A percentile compares a stretch with the other conserved stretches of the same genome.
These are phyloP conservation scores for Harpalus rubripes DNA, from an alignment of 2,888 invertebrate genomes.

Conservation along the genomic window DNA sequence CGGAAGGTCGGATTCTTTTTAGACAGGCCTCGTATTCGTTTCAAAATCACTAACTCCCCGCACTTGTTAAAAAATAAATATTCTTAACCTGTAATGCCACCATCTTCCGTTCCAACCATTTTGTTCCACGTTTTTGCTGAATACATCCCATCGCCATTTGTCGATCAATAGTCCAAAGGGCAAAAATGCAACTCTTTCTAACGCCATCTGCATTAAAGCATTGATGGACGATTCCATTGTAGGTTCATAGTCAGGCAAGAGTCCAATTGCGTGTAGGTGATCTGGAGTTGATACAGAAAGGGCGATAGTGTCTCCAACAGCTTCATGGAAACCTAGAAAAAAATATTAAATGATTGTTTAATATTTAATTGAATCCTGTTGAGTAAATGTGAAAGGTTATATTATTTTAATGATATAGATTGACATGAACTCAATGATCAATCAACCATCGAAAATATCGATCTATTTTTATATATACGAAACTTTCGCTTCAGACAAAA, in stretches of 20 bases:
- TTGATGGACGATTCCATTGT: constrained; percentile 77
- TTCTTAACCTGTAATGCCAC: constrained; percentile 75
- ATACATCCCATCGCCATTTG: constrained; percentile 82
- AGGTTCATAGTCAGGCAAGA: constrained; percentile 76
- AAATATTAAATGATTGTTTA: background rate
- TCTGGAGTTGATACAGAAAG: constrained; percentile 80
- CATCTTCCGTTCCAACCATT: constrained; percentile 77
- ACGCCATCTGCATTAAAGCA: constrained; percentile 77
- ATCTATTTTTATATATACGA: too few species aligned
- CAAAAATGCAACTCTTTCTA: constrained; percentile 79
- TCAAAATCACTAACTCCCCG: too few species aligned
- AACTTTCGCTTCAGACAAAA: too few species aligned
- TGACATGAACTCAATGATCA: too few species aligned
- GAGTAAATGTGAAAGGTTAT: too few species aligned
- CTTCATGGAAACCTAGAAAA: constrained; percentile 82
- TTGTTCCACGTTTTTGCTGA: constrained; percentile 76
- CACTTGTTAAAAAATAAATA: too few species aligned
- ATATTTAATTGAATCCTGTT: background rate
- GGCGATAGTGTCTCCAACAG: constrained; percentile 82
- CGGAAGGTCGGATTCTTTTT: too few species aligned
- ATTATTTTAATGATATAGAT: too few species aligned
- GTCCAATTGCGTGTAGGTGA: constrained; percentile 77
- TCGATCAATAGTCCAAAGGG: constrained; percentile 81
- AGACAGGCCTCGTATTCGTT: too few species aligned
- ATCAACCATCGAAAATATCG: too few species aligned